phyloP scores from a whole-genome alignment of 2,888 invertebrate genomes.

The Caenorhabditis parvicauda region DNA sequence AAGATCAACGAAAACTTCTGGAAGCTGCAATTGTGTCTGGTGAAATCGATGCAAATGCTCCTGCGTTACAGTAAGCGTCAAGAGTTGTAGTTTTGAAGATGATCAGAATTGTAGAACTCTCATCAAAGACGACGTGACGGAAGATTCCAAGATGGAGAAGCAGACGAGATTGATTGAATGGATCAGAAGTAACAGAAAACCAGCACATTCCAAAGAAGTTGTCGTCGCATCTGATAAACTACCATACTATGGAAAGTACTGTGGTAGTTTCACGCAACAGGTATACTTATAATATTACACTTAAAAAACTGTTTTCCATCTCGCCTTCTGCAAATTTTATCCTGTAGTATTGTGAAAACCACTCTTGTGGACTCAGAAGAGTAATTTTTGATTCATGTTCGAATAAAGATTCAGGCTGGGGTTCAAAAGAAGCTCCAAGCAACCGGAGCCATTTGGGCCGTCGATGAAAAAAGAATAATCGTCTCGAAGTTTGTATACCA shows the following conservation, averaged over 20 bases:
- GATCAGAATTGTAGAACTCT: conserved; percentile 16
- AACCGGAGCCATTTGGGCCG: conserved; percentile 57
- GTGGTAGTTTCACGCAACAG: conserved; percentile 54
- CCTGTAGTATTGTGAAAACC: too few relatives aligned
- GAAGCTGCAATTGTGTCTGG: conserved; percentile 51
- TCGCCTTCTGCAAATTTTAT: too few relatives aligned
- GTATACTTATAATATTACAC: conserved; percentile 16
- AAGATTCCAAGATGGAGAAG: conserved; percentile 47
- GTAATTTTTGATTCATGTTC: neutral
- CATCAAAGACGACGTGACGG: conserved; percentile 40
- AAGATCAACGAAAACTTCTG: conserved; percentile 44
- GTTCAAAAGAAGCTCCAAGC: conserved; percentile 30
- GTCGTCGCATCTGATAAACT: conserved; percentile 41
- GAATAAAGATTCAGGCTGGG: conserved; percentile 9
- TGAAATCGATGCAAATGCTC: conserved; percentile 47
- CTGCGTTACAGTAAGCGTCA: conserved; percentile 33
- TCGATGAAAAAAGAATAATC: conserved; percentile 52
- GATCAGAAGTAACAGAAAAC: conserved; percentile 58
- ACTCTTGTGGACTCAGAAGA: too few relatives aligned
- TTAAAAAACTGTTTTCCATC: too few relatives aligned
- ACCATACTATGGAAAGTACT: conserved; percentile 60
- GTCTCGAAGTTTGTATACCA: conserved; percentile 61
- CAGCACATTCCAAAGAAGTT: conserved; percentile 27
- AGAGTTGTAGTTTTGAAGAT: conserved; percentile 5
- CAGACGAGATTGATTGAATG: conserved; percentile 52